These are phyloP conservation scores for Thereva unica DNA, from an alignment of 2,888 invertebrate genomes.

Conservation along the genomic window DNA sequence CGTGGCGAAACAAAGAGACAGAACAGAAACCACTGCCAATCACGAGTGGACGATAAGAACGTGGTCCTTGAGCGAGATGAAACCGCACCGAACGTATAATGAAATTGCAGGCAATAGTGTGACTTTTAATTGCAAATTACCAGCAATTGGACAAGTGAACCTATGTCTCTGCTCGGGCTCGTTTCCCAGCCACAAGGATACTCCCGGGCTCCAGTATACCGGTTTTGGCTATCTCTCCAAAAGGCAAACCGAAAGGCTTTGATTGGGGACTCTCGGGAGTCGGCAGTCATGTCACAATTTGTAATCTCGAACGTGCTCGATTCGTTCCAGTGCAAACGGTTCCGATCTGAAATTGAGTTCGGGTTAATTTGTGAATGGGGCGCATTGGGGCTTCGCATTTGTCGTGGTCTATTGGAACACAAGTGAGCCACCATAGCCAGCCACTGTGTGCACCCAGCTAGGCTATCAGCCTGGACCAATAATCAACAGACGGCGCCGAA, in stretches of 20 bases:
- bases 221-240: not conserved
- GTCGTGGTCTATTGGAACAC: conserved; percentile 15
- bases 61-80: no score
- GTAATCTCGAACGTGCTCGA: conserved; percentile 42
- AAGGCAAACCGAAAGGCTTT: not conserved
- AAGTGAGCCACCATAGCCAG: conserved; percentile 16
- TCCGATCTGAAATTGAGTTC: conserved; percentile 28
- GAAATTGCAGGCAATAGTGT: conserved; percentile 17
- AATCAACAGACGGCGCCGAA: conserved; percentile 27
- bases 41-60: conserved; percentile 1
- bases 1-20: conserved; percentile 18
- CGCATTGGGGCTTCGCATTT: conserved; percentile 1
- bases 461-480: not conserved
- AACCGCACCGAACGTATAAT: conserved; percentile 7
- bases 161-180: not conserved
- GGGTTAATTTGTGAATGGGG: conserved; percentile 33
- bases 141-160: conserved; percentile 8
- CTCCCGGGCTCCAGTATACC: conserved; percentile 3
- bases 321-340: conserved; percentile 36
- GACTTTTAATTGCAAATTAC: conserved; percentile 26
- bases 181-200: not conserved
- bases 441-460: no score
- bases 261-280: not conserved
- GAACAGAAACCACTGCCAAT: conserved; percentile 1
- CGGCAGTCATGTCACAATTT: conserved; percentile 32